phyloP scores from a whole-genome alignment of 2,113 vertebrate species.

The Scomber scombrus region DNA sequence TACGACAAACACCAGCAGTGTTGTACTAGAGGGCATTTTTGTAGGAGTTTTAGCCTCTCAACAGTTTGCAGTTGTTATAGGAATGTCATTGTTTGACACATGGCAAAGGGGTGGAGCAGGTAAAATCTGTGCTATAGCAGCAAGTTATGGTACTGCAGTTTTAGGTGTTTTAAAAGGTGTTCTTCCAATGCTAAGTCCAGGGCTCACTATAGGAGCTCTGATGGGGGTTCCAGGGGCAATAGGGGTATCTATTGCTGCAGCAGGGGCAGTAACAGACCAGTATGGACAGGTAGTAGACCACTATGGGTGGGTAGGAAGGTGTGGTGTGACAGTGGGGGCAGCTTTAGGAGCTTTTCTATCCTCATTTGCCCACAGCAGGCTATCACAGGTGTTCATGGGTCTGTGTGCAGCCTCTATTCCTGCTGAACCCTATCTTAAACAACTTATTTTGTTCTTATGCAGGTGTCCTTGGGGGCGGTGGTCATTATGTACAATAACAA shows the following conservation, averaged over 20 bases:
- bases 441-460: not conserved
- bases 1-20: not conserved
- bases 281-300: not conserved
- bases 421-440: not conserved
- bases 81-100: slow-evolving; percentile 4
- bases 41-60: slow-evolving; percentile 17
- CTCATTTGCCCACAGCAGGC: not conserved
- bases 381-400: slow-evolving; percentile 18
- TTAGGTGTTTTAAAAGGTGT: not conserved
- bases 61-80: not conserved
- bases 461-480: too few species aligned
- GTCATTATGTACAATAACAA: not conserved
- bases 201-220: slow-evolving; percentile 37
- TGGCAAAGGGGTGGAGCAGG: not conserved
- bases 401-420: slow-evolving; percentile 4
- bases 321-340: slow-evolving; percentile 25
- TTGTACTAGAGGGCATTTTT: slow-evolving; percentile 13
- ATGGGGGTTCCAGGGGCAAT: slow-evolving; percentile 32
- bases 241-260: slow-evolving; percentile 40
- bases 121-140: not conserved
- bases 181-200: slow-evolving; percentile 24
- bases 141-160: not conserved
- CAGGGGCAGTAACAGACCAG: not conserved
- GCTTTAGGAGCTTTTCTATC: slow-evolving; percentile 24
- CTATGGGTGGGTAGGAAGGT: not conserved